A percentile compares a stretch with the other conserved stretches of the same genome.
Conservation (phyloP, 2,888 invertebrate genomes). For the Drosophila bunnanda region DNA sequence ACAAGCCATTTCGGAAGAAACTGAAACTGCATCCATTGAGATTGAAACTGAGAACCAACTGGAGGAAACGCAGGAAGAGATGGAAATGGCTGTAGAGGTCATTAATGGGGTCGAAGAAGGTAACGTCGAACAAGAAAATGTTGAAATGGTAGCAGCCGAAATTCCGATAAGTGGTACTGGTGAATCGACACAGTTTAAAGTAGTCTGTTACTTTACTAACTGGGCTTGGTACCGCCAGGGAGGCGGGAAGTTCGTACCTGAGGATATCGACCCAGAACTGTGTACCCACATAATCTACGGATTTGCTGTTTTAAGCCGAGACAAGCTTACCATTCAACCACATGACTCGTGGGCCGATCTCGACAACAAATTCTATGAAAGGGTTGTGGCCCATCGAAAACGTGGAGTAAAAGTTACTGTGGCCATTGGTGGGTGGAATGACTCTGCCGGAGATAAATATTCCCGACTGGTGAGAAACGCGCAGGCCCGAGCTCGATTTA, state of each 20-base stretch:
- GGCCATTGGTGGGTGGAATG: constrained; percentile 98
- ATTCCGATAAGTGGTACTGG: constrained; percentile 29
- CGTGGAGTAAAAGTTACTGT: constrained; percentile 92
- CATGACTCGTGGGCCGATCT: constrained; percentile 95
- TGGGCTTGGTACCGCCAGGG: constrained; percentile 97
- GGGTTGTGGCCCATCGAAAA: constrained; percentile 90
- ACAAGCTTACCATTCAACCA: constrained; percentile 90
- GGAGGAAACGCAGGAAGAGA: constrained; percentile 42
- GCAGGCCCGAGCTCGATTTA: constrained; percentile 89
- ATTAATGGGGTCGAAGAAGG: constrained; percentile 48
- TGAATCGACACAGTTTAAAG: constrained; percentile 87
- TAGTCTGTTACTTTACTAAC: constrained; percentile 96
- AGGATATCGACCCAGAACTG: constrained; percentile 92
- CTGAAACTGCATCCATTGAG: constrained; percentile 62
- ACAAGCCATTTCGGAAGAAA: constrained; percentile 60
- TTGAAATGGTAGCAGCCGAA: constrained; percentile 51
- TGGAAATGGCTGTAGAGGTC: constrained; percentile 30
- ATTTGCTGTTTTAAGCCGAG: constrained; percentile 93
- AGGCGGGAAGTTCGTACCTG: constrained; percentile 92
- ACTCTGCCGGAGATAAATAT: constrained; percentile 95
- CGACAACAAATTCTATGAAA: constrained; percentile 96
- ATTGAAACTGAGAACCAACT: constrained; percentile 56
- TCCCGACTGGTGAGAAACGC: constrained; percentile 91
- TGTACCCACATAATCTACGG: constrained; percentile 97
- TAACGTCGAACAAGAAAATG: constrained; percentile 74